Conservation (phyloP, 2,113 vertebrate species). For the Porphyrio hochstetteri region DNA sequence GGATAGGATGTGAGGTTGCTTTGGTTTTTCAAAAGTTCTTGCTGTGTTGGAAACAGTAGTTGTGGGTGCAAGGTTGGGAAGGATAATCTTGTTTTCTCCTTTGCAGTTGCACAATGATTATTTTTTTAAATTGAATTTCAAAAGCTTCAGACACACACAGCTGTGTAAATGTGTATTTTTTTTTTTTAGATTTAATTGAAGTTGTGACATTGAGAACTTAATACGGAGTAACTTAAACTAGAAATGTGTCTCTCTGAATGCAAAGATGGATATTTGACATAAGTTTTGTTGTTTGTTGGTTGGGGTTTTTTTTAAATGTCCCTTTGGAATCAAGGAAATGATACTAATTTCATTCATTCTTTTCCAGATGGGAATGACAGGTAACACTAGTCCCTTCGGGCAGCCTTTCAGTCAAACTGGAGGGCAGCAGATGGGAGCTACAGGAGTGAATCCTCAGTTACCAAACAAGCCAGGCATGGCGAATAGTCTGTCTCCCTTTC, state of each 20-base stretch:
- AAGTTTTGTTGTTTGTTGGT: background rate
- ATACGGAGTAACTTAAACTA: background rate
- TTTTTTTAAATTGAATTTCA: background rate
- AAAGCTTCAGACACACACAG: background rate
- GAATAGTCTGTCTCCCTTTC: slow-evolving; percentile 89
- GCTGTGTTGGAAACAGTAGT: background rate
- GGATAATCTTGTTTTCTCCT: background rate
- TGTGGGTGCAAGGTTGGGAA: background rate
- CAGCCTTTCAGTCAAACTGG: slow-evolving; percentile 89
- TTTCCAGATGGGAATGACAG: slow-evolving; percentile 90
- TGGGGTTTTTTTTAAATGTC: background rate
- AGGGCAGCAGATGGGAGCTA: slow-evolving; percentile 89
- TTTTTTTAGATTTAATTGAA: background rate
- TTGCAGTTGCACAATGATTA: background rate
- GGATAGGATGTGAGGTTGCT: background rate
- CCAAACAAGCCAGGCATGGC: slow-evolving; percentile 88
- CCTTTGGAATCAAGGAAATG: background rate
- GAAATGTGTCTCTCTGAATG: background rate
- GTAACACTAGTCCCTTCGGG: slow-evolving; percentile 87
- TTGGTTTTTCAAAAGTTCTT: background rate
- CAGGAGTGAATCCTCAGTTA: slow-evolving; percentile 88
- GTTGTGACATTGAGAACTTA: background rate
- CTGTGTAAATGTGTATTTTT: background rate
- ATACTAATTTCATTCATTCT: slow-evolving; percentile 30
- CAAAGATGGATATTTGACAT: background rate